Base-by-base conservation (phyloP, 1,140 invertebrate species). In the Drosophila watanabei region DNA sequence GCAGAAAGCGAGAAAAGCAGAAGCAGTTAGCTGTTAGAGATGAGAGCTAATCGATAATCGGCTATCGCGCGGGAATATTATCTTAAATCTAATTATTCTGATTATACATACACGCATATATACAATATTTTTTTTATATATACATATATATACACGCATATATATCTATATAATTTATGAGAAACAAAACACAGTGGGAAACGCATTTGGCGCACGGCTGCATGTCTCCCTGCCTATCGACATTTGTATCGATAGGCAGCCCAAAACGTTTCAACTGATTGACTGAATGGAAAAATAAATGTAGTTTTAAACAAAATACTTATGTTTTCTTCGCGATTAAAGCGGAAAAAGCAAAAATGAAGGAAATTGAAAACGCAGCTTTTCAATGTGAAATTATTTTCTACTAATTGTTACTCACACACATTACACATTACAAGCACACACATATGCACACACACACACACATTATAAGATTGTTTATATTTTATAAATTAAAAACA, bases 231-330 rank as follows among this genome's bases (percentile, higher is more conserved):
- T 73, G 69, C 59, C 57, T 60, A 82, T 82, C 79, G 65, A 81
- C 65, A 65, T 62, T 75, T 77, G 35, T 71, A 71, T 78, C 58
- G 65, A 77, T 76, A 45, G 37, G 61, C 80, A 82, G 75, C 80
- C 91, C 91, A 82, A 92, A 90, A 84, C 52, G 91, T 92, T 92
- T 92, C 91, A 83, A 92, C 91, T 92, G 91, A 92, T 92, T 92
- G 91, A 92, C 91, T 92, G 91, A 92, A 92, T 92, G 91, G 91
- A 89, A 92, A 91, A 85, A 88, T 84, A 88, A 80, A 73, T 62
- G 59, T 87, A 88, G 85, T 61, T 63, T 54, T 85, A 89, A 85
- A 71, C 37, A 37, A 89, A 85, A 72, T 46, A 56, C 52, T 54
- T 54, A 65, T 75, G 56, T 62, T 71, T 81, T 86, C 85, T 80